Percentiles rank a stretch among this genome's conserved stretches.
phyloP scores from a whole-genome alignment of 2,113 vertebrate species.

The Alaudala cheleensis region DNA sequence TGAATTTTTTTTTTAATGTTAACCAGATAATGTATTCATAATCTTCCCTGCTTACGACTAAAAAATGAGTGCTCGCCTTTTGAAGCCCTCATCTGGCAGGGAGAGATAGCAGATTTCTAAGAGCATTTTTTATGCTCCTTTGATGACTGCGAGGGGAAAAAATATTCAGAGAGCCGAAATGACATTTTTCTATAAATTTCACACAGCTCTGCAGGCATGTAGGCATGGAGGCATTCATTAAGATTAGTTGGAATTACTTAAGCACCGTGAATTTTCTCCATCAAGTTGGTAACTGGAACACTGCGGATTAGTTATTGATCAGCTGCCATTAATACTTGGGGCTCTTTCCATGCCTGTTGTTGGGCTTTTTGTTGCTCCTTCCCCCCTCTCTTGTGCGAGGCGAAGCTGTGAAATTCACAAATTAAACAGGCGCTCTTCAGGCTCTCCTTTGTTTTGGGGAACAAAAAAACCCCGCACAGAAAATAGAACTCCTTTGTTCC shows the following conservation, averaged over 20 bases:
- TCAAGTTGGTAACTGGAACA: constrained; percentile 69
- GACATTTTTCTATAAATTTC: constrained; percentile 75
- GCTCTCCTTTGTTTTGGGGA: constrained; percentile 59
- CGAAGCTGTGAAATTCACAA: constrained; percentile 60
- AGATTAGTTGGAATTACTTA: constrained; percentile 76
- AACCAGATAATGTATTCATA: constrained; percentile 73
- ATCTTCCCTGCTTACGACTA: constrained; percentile 63
- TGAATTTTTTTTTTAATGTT: constrained; percentile 62
- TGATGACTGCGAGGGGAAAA: constrained; percentile 55
- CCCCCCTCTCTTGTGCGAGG: constrained; percentile 1
- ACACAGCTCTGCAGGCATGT: constrained; percentile 69
- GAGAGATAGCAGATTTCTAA: constrained; percentile 74
- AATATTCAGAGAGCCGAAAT: constrained; percentile 65
- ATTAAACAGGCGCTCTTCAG: constrained; percentile 57
- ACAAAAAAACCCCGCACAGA: neutral
- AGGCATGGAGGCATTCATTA: constrained; percentile 71
- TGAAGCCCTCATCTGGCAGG: constrained; percentile 73
- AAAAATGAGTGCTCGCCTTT: constrained; percentile 66
- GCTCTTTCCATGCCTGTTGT: constrained; percentile 68
- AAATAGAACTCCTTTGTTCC: constrained; percentile 26
- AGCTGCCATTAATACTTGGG: constrained; percentile 69
- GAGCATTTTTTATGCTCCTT: constrained; percentile 74
- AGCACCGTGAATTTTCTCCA: constrained; percentile 69
- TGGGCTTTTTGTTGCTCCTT: constrained; percentile 55
- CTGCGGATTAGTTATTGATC: constrained; percentile 75